A percentile compares a stretch with the other conserved stretches of the same genome.
Evolutionary conservation across 2,113 vertebrate species (phyloP).

Genomic region (Toxotes jaculatrix): DNA sequence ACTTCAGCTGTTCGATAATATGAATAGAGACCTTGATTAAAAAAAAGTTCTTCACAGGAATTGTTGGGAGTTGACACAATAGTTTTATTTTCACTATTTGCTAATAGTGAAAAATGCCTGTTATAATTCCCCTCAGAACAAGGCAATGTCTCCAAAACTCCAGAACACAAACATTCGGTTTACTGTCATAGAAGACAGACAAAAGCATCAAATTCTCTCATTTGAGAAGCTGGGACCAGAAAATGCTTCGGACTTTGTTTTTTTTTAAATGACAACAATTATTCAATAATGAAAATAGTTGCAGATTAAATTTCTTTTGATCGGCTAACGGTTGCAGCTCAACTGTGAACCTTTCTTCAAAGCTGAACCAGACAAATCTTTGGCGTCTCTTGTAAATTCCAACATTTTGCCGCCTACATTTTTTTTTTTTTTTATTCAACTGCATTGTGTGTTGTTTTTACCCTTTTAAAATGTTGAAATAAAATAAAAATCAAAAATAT

Average conservation of each 20-base stretch:
- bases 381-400: not conserved
- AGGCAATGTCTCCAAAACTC: not conserved
- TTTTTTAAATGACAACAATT: too few relatives aligned
- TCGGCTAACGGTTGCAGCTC: not conserved
- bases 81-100: too few relatives aligned
- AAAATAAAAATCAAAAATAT: constrained; percentile 1
- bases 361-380: not conserved
- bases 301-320: too few relatives aligned
- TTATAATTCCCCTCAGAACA: not conserved
- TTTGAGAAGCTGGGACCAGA: not conserved
- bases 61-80: too few relatives aligned
- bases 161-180: not conserved
- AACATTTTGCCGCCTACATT: not conserved
- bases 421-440: not conserved
- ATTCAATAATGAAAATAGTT: too few relatives aligned
- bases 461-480: not conserved
- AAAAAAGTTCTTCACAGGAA: too few relatives aligned
- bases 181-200: not conserved
- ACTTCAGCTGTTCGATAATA: too few relatives aligned
- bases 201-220: not conserved
- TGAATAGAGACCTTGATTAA: too few relatives aligned
- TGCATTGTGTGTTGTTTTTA: not conserved
- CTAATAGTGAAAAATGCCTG: not conserved
- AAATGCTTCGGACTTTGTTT: not conserved
- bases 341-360: too few relatives aligned